A percentile compares a stretch with the other conserved stretches of the same genome.
Conservation (phyloP, 2,113 vertebrate genomes). For the Cairina moschata region DNA sequence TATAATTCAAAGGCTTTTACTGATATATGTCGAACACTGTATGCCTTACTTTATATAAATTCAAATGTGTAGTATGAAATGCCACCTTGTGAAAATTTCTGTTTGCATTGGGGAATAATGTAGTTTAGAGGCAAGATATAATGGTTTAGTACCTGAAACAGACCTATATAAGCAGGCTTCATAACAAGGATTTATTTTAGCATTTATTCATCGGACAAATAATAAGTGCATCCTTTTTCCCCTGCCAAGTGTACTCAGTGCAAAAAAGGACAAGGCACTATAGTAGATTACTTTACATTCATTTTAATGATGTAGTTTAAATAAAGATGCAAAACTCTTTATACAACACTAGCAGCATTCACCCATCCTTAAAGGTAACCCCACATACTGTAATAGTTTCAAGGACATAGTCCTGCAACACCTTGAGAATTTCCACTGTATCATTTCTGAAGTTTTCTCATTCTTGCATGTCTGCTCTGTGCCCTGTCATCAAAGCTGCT, state of each 20-base stretch:
- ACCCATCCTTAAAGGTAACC: conserved; percentile 52
- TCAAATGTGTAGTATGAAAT: conserved; percentile 43
- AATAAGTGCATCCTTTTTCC: conserved; percentile 41
- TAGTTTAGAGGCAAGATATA: conserved; percentile 57
- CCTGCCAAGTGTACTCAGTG: conserved; percentile 12
- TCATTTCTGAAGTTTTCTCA: neutral
- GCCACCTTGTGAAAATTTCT: conserved; percentile 52
- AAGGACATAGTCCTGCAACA: conserved; percentile 17
- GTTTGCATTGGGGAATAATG: conserved; percentile 34
- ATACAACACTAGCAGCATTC: conserved; percentile 11
- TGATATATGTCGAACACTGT: conserved; percentile 20
- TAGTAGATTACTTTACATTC: conserved; percentile 54
- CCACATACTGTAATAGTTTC: neutral
- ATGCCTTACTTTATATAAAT: conserved; percentile 51
- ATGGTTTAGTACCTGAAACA: conserved; percentile 58
- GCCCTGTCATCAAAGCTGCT: neutral
- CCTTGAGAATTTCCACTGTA: neutral
- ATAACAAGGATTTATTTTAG: conserved; percentile 71
- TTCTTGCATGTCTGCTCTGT: neutral
- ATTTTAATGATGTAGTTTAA: conserved; percentile 66
- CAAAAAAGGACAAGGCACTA: conserved; percentile 43
- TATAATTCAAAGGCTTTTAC: conserved; percentile 52
- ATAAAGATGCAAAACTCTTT: conserved; percentile 54
- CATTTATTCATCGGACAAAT: conserved; percentile 56
- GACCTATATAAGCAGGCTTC: conserved; percentile 30